Base-by-base conservation (phyloP, 2,888 invertebrate species). In the Diarsia dahlii region DNA sequence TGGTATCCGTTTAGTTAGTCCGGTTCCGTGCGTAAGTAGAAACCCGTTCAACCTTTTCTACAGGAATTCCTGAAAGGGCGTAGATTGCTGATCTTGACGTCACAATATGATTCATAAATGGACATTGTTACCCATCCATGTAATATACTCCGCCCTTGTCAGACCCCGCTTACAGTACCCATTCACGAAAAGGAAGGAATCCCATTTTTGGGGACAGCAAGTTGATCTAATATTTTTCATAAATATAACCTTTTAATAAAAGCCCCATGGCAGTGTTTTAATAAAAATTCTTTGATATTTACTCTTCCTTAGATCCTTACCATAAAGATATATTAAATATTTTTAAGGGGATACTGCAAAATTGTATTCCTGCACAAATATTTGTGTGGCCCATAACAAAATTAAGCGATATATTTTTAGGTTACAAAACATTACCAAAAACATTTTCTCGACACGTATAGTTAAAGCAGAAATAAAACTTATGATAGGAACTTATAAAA, bases 201-300 rank as follows among this genome's bases (percentile, higher is more conserved):
- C 28, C 46, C 46, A 66, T 10, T 56, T 64, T 48, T 54, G 23
- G 48, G 71, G 63, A 80, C 70, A 67, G 39, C 28, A 58, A 66
- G 65, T 54, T 20, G 28, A 48, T 56, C n/a, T 28, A 60, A 34
- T 50, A 76, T 71, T 71, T 69, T 68, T 71, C 39, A 80, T 80
- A 64, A 46, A 70, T 58, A 80, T 66, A 70, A 70, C 62, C 62
- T 74, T 79, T 68, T 64, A 46, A 69, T 79, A 74, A 70, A 69
- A 64, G 12, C 28, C 4, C 58, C 48, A 52, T 63, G 56, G n/a
- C 45, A 39, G 46, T 65, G 50, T 62, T 81, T 76, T 76, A 81
- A 69, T 69, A 65, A 72, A 76, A 62, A 68, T 12, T 64, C 56
- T 66, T 81, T 64, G 58, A 46, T 62, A 65, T 68, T 28, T 69